Conservation (phyloP, 2,888 invertebrate genomes). For the Caenorhabditis sp. region DNA sequence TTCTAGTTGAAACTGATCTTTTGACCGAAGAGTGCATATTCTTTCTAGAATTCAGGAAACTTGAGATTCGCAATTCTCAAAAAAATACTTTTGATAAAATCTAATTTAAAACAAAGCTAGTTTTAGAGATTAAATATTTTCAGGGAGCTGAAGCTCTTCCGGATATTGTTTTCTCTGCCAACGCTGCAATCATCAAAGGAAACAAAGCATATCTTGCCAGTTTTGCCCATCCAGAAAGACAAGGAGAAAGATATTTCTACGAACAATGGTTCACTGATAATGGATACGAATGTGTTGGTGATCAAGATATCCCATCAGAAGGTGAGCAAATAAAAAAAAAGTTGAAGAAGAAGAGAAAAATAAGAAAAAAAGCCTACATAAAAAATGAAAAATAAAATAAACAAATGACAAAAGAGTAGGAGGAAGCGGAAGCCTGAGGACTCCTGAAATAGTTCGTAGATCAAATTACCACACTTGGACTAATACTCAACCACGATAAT, state of each 20-base stretch:
- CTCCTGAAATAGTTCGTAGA: slow-evolving; percentile 9
- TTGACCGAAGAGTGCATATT: no score
- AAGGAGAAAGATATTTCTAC: slow-evolving; percentile 61
- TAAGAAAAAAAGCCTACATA: background rate
- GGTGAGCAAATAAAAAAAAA: slow-evolving; percentile 43
- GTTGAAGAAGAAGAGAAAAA: background rate
- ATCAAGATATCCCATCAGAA: slow-evolving; percentile 66
- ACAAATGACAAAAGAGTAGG: slow-evolving; percentile 5
- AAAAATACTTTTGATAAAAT: no score
- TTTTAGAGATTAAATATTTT: no score
- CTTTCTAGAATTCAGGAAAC: no score
- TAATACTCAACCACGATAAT: background rate
- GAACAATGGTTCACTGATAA: slow-evolving; percentile 54
- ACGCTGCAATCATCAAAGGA: slow-evolving; percentile 67
- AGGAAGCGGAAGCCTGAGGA: slow-evolving; percentile 22
- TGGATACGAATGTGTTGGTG: slow-evolving; percentile 62
- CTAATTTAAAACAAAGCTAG: no score
- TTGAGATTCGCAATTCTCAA: no score
- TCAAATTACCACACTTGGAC: background rate
- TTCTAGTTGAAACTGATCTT: no score
- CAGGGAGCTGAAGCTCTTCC: slow-evolving; percentile 66
- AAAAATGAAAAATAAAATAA: background rate
- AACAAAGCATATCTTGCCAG: slow-evolving; percentile 67
- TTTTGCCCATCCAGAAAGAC: slow-evolving; percentile 65
- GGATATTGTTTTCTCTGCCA: slow-evolving; percentile 69